Base-by-base conservation (phyloP, 2,797 vertebrate species). In the Tarsius wallacei region DNA sequence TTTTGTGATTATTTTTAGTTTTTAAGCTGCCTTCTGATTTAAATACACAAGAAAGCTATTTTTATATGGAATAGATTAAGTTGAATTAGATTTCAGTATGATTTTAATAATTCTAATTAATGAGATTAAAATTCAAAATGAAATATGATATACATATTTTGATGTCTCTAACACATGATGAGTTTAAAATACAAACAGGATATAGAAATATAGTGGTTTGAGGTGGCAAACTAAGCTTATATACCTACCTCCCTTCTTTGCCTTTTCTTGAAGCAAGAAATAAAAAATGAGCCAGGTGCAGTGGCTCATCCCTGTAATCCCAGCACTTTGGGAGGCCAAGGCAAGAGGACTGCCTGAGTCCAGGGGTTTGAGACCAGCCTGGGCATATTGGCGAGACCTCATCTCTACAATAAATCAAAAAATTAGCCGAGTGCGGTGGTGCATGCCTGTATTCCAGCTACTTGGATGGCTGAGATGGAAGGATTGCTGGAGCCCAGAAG, bases 11-110 rank as follows among this genome's bases (percentile, higher is more conserved):
- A 76, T 59, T 94, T 95, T 93, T 94, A 87, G 31, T 87, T 93
- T 94, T 96, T 89, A 96, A 90, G 47, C 51, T 84, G 53, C 26
- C 24, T 96, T n/a, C 78, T 94, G 91, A 93, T 96, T 97, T 82
- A 91, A 74, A 97, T 21, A 93, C 2, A 19, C 4, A 87, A 85
- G 68, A 78, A 96, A 91, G 55, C 47, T 61, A 51, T 92, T 96
- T 93, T 47, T 24, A 19, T 90, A 47, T 86, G 61, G 76, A 76
- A 88, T 94, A 64, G 15, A 90, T 77, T 59, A 96, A 89, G 63
- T 13, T 47, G 47, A 95, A 86, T 94, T 88, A 84, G 76, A 93
- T 81, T 89, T 95, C 55, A 91, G 51, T 78, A 76, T 81, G 63
- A 55, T 63, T 96, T 92, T 90, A 61, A 63, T 80, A 78, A 10